Percentiles rank a stretch among this genome's conserved stretches.
Conservation (phyloP, 1,140 invertebrate genomes). For the Chrysoperla carnea region DNA sequence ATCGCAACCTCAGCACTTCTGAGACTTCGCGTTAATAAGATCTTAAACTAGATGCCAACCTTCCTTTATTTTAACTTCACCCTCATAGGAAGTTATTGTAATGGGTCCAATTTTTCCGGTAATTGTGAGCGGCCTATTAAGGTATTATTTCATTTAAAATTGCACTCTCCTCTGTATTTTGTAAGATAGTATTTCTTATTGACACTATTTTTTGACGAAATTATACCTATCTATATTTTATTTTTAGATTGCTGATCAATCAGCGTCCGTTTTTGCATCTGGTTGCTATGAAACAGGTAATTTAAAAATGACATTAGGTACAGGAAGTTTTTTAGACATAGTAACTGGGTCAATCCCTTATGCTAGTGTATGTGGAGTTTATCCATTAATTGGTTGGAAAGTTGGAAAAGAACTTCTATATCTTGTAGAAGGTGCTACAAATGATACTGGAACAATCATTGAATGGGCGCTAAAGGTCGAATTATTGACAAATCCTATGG, state of each 20-base stretch:
- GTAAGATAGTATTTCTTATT: too few species aligned
- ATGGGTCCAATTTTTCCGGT: too few species aligned
- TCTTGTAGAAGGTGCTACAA: conserved; percentile 67
- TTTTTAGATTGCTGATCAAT: conserved; percentile 51
- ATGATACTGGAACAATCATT: conserved; percentile 76
- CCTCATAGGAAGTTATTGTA: too few species aligned
- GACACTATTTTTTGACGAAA: too few species aligned
- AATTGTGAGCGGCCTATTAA: too few species aligned
- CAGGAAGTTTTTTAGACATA: conserved; percentile 82
- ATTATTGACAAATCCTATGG: conserved; percentile 45
- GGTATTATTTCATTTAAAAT: too few species aligned
- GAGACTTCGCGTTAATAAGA: too few species aligned
- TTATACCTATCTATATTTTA: too few species aligned
- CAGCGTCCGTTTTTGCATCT: conserved; percentile 82
- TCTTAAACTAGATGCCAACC: too few species aligned
- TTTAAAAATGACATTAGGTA: conserved; percentile 86
- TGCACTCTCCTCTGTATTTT: too few species aligned
- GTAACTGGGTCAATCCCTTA: conserved; percentile 65
- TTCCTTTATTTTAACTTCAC: too few species aligned
- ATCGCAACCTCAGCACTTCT: too few species aligned
- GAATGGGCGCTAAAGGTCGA: conserved; percentile 67
- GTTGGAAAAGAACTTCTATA: conserved; percentile 51
- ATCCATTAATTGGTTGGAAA: conserved; percentile 83
- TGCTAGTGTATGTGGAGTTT: conserved; percentile 61
- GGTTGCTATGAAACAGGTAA: conserved; percentile 68